Conservation (phyloP, 2,113 vertebrate genomes). For the Fregetta grallaria region DNA sequence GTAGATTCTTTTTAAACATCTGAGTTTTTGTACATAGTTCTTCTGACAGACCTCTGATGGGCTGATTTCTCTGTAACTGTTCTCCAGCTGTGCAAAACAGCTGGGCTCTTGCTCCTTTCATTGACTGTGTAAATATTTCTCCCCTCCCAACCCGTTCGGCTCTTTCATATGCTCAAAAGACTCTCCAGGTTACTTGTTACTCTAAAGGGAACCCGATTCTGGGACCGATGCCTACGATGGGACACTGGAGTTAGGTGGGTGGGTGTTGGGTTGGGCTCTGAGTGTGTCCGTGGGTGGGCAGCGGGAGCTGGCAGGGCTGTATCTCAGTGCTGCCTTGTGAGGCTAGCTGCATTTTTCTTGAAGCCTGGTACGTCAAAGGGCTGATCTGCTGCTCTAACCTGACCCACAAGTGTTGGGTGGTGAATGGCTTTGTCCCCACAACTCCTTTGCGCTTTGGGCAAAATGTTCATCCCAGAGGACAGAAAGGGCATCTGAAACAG, state of each 20-base stretch:
- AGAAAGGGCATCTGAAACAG: neutral
- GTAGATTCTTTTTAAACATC: neutral
- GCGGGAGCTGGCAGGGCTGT: neutral
- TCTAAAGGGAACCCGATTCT: neutral
- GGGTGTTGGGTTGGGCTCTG: neutral
- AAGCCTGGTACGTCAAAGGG: neutral
- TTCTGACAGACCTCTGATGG: neutral
- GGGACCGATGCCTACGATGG: neutral
- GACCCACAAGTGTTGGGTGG: neutral
- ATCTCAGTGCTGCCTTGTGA: neutral
- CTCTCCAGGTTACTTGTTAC: neutral
- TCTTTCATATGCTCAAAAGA: neutral
- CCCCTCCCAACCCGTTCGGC: neutral
- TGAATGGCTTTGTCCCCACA: neutral
- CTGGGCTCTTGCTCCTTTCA: neutral
- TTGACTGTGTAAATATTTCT: conserved; percentile 38
- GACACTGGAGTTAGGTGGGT: neutral
- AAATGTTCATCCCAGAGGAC: neutral
- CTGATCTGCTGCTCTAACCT: neutral
- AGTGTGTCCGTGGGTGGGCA: neutral
- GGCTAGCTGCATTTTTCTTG: neutral
- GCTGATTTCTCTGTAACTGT: neutral
- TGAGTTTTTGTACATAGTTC: conserved; percentile 47
- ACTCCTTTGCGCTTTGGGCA: neutral
- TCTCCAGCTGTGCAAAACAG: neutral